Conservation (phyloP, 2,113 vertebrate genomes). For the Polypterus senegalus region DNA sequence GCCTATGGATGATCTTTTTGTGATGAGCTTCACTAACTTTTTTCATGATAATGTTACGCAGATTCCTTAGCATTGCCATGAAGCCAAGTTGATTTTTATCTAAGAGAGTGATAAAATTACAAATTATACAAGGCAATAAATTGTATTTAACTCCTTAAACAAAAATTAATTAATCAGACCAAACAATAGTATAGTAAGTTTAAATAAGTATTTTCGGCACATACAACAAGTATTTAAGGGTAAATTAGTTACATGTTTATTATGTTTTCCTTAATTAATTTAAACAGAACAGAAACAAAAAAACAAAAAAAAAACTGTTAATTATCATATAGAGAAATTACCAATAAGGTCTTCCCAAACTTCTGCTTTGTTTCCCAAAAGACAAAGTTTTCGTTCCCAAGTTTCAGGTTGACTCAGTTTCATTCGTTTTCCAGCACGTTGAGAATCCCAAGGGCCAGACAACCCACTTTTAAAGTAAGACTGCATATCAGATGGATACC, state of each 20-base stretch:
- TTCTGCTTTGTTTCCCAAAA: constrained; percentile 53
- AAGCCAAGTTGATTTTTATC: constrained; percentile 66
- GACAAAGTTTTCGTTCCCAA: constrained; percentile 66
- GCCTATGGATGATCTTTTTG: constrained; percentile 43
- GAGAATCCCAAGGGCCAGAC: constrained; percentile 59
- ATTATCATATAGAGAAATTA: constrained; percentile 18
- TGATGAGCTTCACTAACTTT: constrained; percentile 70
- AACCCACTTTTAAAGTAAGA: constrained; percentile 57
- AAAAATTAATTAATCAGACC: neutral
- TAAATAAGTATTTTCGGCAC: neutral
- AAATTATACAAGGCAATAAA: neutral
- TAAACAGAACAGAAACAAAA: too few relatives aligned
- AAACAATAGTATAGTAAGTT: neutral
- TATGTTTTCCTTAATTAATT: too few relatives aligned
- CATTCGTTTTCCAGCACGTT: constrained; percentile 60
- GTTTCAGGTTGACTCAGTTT: constrained; percentile 57
- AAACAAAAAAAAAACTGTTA: too few relatives aligned
- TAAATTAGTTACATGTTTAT: too few relatives aligned
- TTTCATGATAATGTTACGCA: constrained; percentile 59
- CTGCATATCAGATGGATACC: constrained; percentile 57
- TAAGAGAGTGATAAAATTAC: constrained; percentile 23
- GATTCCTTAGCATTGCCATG: constrained; percentile 83
- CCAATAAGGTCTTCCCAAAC: constrained; percentile 76
- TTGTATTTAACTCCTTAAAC: neutral
- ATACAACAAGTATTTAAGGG: too few relatives aligned